phyloP scores from a whole-genome alignment of 2,797 vertebrate species.

The Pipistrellus nathusii region DNA sequence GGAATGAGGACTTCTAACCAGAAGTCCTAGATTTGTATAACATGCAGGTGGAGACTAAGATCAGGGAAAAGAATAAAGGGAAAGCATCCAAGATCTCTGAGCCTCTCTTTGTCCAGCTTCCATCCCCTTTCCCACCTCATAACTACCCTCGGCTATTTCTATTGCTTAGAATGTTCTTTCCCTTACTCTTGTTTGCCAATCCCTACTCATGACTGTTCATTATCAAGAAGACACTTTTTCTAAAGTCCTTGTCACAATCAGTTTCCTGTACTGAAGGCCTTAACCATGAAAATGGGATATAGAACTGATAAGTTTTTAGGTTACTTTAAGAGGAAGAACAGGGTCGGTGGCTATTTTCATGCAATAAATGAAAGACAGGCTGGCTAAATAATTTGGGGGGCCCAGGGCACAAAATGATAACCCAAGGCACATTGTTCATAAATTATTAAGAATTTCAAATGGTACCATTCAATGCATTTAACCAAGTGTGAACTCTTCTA shows the following conservation, averaged over 20 bases:
- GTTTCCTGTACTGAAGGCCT: not conserved
- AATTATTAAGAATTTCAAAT: not conserved
- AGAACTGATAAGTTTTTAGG: not conserved
- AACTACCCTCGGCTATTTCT: accelerated
- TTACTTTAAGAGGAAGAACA: not conserved
- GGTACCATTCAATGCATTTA: not conserved
- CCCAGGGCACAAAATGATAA: not conserved
- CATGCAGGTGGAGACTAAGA: not conserved
- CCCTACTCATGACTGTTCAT: not conserved
- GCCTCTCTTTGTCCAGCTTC: accelerated
- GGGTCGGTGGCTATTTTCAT: not conserved
- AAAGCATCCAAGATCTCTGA: not conserved
- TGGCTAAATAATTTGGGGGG: not conserved
- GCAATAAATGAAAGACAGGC: not conserved
- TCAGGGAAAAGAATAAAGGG: not conserved
- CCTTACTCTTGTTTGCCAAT: not conserved
- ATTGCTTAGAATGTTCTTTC: not conserved
- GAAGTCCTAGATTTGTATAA: not conserved
- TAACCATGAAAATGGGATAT: not conserved
- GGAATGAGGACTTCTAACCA: not conserved
- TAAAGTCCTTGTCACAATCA: not conserved
- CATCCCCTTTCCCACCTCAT: not conserved
- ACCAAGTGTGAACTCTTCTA: not conserved
- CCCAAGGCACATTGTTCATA: not conserved
- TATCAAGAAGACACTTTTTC: not conserved